Base-by-base conservation (phyloP, 2,797 vertebrate species). In the Hippoglossus hippoglossus region DNA sequence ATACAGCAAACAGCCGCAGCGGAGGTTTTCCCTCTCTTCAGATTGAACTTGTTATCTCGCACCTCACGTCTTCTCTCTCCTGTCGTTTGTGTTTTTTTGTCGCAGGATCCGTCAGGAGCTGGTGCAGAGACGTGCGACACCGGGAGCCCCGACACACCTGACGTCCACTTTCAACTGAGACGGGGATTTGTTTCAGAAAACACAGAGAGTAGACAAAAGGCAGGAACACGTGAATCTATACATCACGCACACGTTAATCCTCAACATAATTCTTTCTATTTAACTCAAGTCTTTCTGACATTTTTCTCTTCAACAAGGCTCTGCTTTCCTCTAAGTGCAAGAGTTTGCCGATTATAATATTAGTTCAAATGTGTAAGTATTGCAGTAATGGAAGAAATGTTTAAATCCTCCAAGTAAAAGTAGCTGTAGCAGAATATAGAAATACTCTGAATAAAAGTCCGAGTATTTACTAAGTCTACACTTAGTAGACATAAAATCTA, bases 51-150 rank as follows among this genome's bases (percentile, higher is more conserved):
- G 77, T 65, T 10, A 34, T 60, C 63, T 5, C 49, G 0, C 31
- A 19, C n/a, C 67, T 87, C 68, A 79, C 61, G 12, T 79, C 81
- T 71, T n/a, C 19, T 6, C 63, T 77, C 61, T 74, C 52, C 22
- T 68, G 53, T 79, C 44, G 31, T 62, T 44, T 78, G 15, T 65
- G 49, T 75, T 21, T 31, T 31, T 81, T 65, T 83, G 50, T 73
- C 12, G 8, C 86, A 90, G 89, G 83, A 51, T 72, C 70, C 66
- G 64, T 12, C 54, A 58, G 71, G 86, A 80, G 55, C 24, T 50
- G 77, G 74, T 2, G 73, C 41, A 1, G 71, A 72, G 59, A 72
- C 44, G 65, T 18, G 55, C 11, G 16, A 62, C 63, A 1, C 24
- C 12, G 1, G 54, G 59, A 66, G 24, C 28, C 59, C 2, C 26